A percentile compares a stretch with the other conserved stretches of the same genome.
These are phyloP conservation scores for Misgurnus anguillicaudatus DNA, from an alignment of 2,113 vertebrate species.

Conservation along the genomic window DNA sequence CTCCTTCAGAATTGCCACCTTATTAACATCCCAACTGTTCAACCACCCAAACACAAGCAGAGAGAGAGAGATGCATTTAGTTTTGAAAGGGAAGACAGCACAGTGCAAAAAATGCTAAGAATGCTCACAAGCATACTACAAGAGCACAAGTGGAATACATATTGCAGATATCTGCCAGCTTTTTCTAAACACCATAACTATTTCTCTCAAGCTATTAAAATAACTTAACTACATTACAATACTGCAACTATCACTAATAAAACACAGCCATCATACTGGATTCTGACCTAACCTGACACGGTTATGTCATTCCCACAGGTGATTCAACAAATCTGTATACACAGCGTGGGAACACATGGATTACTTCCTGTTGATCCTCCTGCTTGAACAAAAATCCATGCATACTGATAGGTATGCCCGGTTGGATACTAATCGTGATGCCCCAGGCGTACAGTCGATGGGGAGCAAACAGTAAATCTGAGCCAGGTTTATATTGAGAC, in stretches of 20 bases:
- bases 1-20: slow-evolving; percentile 37
- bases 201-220: background rate
- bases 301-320: background rate
- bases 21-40: slow-evolving; percentile 45
- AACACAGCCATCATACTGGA: background rate
- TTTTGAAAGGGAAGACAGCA: background rate
- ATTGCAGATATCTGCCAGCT: background rate
- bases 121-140: background rate
- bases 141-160: background rate
- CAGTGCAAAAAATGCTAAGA: background rate
- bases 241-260: background rate
- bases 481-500: slow-evolving; percentile 19
- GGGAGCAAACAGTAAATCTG: slow-evolving; percentile 4
- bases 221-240: background rate
- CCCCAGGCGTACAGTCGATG: background rate
- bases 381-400: slow-evolving; percentile 21
- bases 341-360: background rate
- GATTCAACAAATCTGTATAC: background rate
- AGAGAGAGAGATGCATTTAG: slow-evolving; percentile 19
- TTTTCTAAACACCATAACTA: background rate
- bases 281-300: background rate
- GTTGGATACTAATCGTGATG: background rate
- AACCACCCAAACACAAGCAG: background rate
- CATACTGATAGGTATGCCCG: slow-evolving; percentile 11
- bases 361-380: slow-evolving; percentile 2